Evolutionary conservation across 2,113 vertebrate genomes (phyloP).

Genomic region (Syrmaticus mikado): DNA sequence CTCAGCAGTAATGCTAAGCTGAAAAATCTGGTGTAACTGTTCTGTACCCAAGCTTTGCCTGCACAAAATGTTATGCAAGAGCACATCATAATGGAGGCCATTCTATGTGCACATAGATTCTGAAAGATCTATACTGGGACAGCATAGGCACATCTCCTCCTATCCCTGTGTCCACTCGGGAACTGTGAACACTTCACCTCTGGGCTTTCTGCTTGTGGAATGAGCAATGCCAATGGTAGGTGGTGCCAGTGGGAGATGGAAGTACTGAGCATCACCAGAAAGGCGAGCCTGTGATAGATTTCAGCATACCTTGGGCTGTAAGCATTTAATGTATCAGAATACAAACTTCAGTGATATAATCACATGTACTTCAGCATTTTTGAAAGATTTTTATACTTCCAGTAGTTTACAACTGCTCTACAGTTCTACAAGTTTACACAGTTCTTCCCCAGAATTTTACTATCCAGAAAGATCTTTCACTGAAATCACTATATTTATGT

Average conservation of each 20-base stretch:
- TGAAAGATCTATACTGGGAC: neutral
- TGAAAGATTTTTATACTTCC: neutral
- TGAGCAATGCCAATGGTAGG: accelerated
- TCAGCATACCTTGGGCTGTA: neutral
- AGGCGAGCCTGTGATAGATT: neutral
- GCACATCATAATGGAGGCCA: neutral
- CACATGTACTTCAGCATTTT: neutral
- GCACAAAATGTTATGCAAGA: neutral
- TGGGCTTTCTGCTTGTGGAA: neutral
- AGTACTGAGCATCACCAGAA: neutral
- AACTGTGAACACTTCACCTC: neutral
- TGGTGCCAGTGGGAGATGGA: neutral
- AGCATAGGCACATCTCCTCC: neutral
- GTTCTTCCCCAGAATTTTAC: neutral
- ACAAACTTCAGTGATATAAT: neutral
- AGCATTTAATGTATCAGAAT: neutral
- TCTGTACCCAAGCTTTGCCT: neutral
- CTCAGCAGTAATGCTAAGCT: neutral
- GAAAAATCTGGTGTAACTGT: neutral
- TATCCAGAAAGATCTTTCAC: neutral
- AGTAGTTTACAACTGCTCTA: neutral
- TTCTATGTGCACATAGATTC: neutral
- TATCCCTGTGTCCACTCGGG: accelerated
- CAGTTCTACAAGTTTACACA: neutral
- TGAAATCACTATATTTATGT: neutral